Percentiles rank a stretch among this genome's conserved stretches.
Evolutionary conservation across 92 coral and sea anemone species (phyloP).

Genomic region (Metridium senile): DNA sequence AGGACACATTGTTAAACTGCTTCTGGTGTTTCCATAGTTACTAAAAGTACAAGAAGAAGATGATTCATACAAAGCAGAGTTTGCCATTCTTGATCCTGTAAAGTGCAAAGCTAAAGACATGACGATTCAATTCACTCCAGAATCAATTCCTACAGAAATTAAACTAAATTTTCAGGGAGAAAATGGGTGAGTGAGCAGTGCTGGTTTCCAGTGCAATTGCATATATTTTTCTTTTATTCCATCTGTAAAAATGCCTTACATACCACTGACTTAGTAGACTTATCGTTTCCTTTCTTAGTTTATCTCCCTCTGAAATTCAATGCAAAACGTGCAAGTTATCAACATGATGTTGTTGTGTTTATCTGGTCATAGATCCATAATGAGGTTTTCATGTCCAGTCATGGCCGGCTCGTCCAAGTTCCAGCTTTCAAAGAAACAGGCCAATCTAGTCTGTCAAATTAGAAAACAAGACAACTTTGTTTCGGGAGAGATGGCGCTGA

Average conservation of each 20-base stretch:
- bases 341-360: not conserved
- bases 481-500: constrained; percentile 38
- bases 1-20: not conserved
- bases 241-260: no score
- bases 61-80: constrained; percentile 29
- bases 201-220: no score
- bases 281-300: no score
- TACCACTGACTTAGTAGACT: no score
- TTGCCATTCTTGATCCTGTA: constrained; percentile 24
- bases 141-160: constrained; percentile 17
- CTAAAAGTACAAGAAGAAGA: constrained; percentile 35
- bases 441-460: constrained; percentile 31
- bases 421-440: constrained; percentile 36
- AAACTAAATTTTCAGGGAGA: constrained; percentile 22
- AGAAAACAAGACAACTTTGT: constrained; percentile 39
- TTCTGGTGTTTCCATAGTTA: no score
- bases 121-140: constrained; percentile 28
- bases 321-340: not conserved
- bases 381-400: constrained; percentile 45
- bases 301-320: no score
- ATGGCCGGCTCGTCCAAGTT: constrained; percentile 30
- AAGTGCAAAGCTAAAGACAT: constrained; percentile 15
- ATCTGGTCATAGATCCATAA: not conserved
- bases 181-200: constrained; percentile 19
- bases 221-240: no score